Conservation (phyloP, 2,797 vertebrate species). For the Coluber constrictor region DNA sequence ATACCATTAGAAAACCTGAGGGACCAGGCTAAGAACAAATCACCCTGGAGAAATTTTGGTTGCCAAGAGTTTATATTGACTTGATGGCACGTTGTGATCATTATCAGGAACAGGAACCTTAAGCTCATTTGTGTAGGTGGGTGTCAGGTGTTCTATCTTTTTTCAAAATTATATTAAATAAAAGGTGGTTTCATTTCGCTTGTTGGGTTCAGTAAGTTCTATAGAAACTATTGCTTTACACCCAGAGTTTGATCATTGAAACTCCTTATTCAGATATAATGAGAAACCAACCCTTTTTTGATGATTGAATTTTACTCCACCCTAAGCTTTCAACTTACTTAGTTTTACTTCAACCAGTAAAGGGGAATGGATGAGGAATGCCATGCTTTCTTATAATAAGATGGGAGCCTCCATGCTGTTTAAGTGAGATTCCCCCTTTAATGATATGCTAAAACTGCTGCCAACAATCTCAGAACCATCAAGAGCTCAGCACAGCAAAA, state of each 20-base stretch:
- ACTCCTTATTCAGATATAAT: not conserved
- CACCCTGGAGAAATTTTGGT: not conserved
- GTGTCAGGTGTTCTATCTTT: not conserved
- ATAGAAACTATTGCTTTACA: not conserved
- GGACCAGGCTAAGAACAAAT: not conserved
- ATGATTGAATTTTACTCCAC: not conserved
- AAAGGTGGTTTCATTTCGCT: not conserved
- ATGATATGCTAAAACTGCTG: not conserved
- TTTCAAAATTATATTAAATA: not conserved
- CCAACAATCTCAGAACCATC: not conserved
- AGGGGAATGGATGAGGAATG: not conserved
- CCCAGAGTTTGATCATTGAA: not conserved
- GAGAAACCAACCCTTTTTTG: not conserved
- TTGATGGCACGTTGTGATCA: not conserved
- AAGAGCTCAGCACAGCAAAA: not conserved
- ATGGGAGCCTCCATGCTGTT: not conserved
- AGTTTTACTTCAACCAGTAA: not conserved
- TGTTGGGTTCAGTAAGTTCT: not conserved
- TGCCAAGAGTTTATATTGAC: not conserved
- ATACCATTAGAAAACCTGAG: not conserved
- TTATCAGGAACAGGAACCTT: not conserved
- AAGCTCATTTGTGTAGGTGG: not conserved
- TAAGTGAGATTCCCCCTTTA: not conserved
- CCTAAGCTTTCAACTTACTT: not conserved
- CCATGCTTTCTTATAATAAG: not conserved